Conservation (phyloP, 30 jellyfish, hydroid and myxozoan genomes). For the Morbakka virulenta region DNA sequence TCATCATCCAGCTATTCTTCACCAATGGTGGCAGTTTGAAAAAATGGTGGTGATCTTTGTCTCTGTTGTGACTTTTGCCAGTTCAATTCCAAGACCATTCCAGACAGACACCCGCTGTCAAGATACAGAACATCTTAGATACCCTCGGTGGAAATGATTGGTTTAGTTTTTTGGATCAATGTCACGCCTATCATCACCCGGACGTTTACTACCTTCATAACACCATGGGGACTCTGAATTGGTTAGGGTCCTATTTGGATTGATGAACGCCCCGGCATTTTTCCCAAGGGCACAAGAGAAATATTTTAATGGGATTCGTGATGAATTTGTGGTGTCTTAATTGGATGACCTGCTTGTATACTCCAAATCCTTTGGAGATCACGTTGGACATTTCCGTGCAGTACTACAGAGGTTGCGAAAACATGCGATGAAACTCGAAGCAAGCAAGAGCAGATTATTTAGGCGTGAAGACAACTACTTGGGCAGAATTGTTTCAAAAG, state of each 20-base stretch:
- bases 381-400: conserved; percentile 2
- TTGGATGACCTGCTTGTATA: conserved; percentile 21
- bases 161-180: no score
- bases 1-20: conserved; percentile 27
- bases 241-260: conserved; percentile 39
- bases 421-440: neutral
- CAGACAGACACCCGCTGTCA: no score
- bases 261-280: conserved; percentile 41
- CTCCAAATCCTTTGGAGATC: neutral
- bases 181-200: no score
- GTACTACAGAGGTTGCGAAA: neutral
- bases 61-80: conserved; percentile 30
- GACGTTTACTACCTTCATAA: no score
- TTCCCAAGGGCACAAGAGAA: conserved; percentile 39
- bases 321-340: conserved; percentile 23
- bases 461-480: neutral
- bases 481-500: neutral
- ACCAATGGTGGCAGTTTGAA: conserved; percentile 38
- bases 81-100: conserved; percentile 16
- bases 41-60: conserved; percentile 28
- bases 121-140: conserved; percentile 20
- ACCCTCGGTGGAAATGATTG: no score
- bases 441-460: no score
- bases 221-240: no score
- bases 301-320: conserved; percentile 1